Evolutionary conservation across 2,888 invertebrate genomes (phyloP).

Genomic region (Leucophenga maculata): DNA sequence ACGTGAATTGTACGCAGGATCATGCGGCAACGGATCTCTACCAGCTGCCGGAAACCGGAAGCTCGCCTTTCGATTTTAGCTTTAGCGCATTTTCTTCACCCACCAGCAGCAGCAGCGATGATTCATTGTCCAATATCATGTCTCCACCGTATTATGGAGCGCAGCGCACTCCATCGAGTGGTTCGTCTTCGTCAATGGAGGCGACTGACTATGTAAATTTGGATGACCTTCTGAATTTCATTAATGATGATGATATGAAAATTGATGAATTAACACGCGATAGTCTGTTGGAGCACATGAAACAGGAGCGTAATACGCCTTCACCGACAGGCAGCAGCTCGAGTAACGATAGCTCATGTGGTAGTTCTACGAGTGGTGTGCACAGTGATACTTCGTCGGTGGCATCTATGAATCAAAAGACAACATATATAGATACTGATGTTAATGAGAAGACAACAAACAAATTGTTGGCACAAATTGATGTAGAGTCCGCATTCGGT

Average conservation of each 20-base stretch:
- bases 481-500: conserved; percentile 32
- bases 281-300: conserved; percentile 45
- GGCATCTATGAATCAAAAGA: conserved; percentile 24
- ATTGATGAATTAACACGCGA: conserved; percentile 51
- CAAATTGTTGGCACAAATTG: conserved; percentile 28
- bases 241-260: conserved; percentile 56
- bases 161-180: conserved; percentile 38
- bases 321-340: conserved; percentile 66
- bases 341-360: conserved; percentile 47
- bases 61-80: conserved; percentile 40
- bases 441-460: conserved; percentile 32
- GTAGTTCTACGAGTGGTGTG: conserved; percentile 63
- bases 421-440: background rate
- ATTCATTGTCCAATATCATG: background rate
- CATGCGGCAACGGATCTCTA: conserved; percentile 42
- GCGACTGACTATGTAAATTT: conserved; percentile 57
- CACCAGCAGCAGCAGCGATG: conserved; percentile 26
- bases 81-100: conserved; percentile 49
- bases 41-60: conserved; percentile 28
- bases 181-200: conserved; percentile 35
- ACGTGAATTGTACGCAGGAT: conserved; percentile 29
- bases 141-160: conserved; percentile 34
- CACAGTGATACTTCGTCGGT: conserved; percentile 61
- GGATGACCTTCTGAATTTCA: conserved; percentile 65
- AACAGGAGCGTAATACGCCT: conserved; percentile 60